These are phyloP conservation scores for Rhincodon typus DNA, from an alignment of 2,797 vertebrate genomes.

Conservation along the genomic window DNA sequence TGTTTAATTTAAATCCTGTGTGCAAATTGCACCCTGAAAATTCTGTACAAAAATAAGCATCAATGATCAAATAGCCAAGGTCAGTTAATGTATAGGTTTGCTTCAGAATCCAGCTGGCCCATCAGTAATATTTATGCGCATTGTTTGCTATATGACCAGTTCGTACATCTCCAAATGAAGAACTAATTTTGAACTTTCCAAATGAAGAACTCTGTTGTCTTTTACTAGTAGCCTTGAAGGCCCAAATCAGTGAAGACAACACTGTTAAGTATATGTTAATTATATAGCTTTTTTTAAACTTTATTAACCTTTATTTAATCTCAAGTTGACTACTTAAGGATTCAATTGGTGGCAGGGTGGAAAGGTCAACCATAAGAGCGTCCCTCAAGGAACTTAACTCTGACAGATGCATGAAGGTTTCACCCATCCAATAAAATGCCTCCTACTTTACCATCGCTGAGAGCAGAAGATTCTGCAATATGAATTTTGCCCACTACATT, in stretches of 20 bases:
- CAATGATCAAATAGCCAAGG: conserved; percentile 25
- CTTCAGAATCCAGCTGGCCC: conserved; percentile 8
- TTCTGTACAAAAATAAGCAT: conserved; percentile 28
- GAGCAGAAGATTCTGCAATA: no score
- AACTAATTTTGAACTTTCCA: background rate
- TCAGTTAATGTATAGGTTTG: conserved; percentile 12
- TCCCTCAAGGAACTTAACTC: no score
- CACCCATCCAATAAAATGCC: no score
- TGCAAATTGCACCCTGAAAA: background rate
- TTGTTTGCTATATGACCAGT: background rate
- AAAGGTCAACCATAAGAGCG: no score
- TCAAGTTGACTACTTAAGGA: no score
- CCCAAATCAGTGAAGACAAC: background rate
- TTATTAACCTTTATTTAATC: no score
- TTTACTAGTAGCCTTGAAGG: background rate
- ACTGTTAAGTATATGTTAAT: background rate
- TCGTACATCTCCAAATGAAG: background rate
- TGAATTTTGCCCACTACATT: background rate
- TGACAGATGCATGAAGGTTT: no score
- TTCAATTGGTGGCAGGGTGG: no score
- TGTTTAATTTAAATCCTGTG: conserved; percentile 11
- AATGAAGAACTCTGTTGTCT: background rate
- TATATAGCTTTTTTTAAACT: background rate
- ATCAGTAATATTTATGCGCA: background rate
- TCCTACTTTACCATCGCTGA: no score